Evolutionary conservation across 2,797 vertebrate genomes (phyloP).

Genomic region (Peromyscus attwateri): DNA sequence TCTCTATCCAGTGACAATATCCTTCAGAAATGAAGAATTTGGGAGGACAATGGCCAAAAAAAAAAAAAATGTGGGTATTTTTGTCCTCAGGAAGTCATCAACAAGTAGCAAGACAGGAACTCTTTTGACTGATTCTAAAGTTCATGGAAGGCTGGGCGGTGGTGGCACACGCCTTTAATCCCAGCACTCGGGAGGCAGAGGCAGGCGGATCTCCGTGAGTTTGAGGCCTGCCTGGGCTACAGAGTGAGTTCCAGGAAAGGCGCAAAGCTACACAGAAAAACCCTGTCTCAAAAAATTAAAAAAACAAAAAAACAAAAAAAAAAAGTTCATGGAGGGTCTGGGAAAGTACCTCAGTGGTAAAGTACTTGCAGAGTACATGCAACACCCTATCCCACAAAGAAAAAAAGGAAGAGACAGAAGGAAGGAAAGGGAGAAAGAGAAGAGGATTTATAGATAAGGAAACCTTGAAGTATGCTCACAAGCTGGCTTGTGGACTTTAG

Average conservation of each 20-base stretch:
- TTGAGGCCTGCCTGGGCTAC: no score
- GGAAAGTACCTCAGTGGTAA: not conserved
- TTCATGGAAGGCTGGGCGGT: no score
- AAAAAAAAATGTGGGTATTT: not conserved
- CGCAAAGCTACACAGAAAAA: no score
- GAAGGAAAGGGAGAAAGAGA: not conserved
- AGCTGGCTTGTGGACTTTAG: not conserved
- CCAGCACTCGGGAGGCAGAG: no score
- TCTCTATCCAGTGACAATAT: slow-evolving; percentile 13
- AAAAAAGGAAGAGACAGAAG: not conserved
- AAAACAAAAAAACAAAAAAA: no score
- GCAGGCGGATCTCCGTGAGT: no score
- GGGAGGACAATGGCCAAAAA: not conserved
- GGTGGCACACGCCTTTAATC: no score
- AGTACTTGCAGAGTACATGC: not conserved
- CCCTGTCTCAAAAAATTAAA: no score
- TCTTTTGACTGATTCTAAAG: not conserved
- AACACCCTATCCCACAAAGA: not conserved
- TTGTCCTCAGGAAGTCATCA: not conserved
- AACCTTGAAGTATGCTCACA: slow-evolving; percentile 4
- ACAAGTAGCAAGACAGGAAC: not conserved
- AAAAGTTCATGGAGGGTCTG: not conserved
- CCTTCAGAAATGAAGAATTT: not conserved
- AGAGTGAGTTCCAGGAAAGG: no score
- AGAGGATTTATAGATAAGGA: not conserved